Percentiles rank a stretch among this genome's conserved stretches.
Evolutionary conservation across 2,888 invertebrate genomes (phyloP).

Genomic region (Gryllus longicercus): DNA sequence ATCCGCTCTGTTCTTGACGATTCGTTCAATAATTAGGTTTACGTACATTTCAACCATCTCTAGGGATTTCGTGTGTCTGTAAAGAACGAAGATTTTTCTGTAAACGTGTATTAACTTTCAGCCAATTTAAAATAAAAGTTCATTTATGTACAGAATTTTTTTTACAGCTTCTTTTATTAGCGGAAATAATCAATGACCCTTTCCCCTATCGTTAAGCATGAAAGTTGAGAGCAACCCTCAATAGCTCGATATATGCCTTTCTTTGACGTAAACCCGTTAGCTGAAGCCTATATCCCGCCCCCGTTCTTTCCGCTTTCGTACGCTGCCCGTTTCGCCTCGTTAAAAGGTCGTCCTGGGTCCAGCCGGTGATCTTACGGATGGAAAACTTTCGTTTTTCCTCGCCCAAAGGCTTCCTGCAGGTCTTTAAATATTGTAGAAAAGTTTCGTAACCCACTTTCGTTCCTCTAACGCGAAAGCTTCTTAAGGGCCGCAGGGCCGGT

Average conservation of each 20-base stretch:
- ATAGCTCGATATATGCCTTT: not conserved
- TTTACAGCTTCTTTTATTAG: no score
- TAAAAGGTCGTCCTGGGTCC: not conserved
- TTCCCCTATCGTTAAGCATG: no score
- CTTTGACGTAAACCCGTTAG: not conserved
- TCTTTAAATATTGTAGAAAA: conserved; percentile 4
- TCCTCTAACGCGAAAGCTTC: not conserved
- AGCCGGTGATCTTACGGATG: not conserved
- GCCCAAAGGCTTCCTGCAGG: not conserved
- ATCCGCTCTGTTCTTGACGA: no score
- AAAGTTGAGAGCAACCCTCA: no score
- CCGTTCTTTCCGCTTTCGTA: not conserved
- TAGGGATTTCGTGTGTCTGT: no score
- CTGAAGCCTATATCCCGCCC: not conserved
- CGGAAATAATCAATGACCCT: no score
- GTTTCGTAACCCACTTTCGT: not conserved
- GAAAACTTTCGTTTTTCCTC: conserved; percentile 3
- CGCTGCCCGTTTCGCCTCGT: not conserved
- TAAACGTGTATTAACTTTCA: no score
- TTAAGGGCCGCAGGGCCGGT: not conserved
- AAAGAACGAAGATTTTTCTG: no score
- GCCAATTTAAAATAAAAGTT: no score
- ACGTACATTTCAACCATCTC: no score
- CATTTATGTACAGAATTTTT: no score
- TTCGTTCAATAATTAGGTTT: no score